Conservation (phyloP, 2,797 vertebrate genomes). For the Myotis findleyi region DNA sequence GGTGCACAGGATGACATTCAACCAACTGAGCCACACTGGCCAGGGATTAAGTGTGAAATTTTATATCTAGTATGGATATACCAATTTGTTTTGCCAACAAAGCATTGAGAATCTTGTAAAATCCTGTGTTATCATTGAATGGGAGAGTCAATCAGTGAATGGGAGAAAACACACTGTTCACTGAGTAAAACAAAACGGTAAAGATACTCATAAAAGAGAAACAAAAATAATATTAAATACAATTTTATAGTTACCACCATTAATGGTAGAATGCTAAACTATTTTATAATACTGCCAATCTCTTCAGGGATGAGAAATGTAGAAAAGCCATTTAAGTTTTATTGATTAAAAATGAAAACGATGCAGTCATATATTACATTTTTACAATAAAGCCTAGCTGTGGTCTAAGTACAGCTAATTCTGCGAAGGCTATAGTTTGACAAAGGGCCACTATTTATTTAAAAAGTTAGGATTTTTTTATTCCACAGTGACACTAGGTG, state of each 20-base stretch:
- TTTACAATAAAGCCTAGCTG: neutral
- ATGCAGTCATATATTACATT: neutral
- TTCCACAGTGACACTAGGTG: neutral
- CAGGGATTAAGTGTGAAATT: neutral
- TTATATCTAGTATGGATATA: neutral
- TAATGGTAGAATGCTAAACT: neutral
- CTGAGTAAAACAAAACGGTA: neutral
- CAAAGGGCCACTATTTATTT: neutral
- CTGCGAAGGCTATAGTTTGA: neutral
- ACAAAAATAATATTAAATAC: neutral
- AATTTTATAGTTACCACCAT: neutral
- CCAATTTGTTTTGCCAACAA: neutral
- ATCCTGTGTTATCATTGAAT: neutral
- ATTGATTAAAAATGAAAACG: neutral
- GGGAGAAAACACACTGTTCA: neutral
- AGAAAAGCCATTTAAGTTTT: neutral
- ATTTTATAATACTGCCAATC: neutral
- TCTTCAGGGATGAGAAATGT: neutral
- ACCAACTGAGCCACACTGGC: too few species aligned
- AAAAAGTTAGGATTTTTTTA: slow-evolving; percentile 12
- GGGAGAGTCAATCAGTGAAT: neutral
- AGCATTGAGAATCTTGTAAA: neutral
- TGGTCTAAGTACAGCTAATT: neutral
- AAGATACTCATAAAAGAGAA: slow-evolving; percentile 6
- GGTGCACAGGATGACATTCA: too few species aligned